Base-by-base conservation (phyloP, 2,797 vertebrate species). In the Tokudaia muenninki region DNA sequence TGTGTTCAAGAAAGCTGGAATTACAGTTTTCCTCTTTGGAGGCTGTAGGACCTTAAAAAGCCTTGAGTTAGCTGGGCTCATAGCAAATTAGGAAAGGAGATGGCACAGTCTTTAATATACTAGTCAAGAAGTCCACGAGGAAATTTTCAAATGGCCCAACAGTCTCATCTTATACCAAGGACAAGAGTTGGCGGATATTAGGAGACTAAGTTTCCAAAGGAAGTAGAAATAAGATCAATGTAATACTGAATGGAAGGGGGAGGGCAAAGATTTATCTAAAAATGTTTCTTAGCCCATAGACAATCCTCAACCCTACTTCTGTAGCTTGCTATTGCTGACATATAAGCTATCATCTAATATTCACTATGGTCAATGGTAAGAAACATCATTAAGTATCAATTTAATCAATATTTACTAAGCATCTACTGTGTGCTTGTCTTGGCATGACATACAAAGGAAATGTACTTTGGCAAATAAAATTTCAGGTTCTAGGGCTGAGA, bases 321-420 rank as follows among this genome's bases (percentile, higher is more conserved):
- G 3, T 14, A 91, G 21, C 75, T 75, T 83, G 63, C 26, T 61
- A 50, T 31, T 94, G n/a, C 61, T 91, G 61, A 44, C 57, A 88
- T 65, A 77, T 47, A 80, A 89, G 19, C 41, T 29, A 24, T 59
- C 78, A 55, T 87, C 65, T 74, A 78, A 90, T 63, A 65, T 88
- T 84, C 17, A 93, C 47, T 11, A 87, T 63, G 29, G 47, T 75
- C 92, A 95, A 17, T 70, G 34, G 55, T 77, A 92, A 80, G 31
- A 26, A 93, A 41, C 83, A 24, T 22, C 31, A 26, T 61, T 78
- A 26, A 16, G 24, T 77, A 91, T 52, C 59, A 94, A 83, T 74
- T 89, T 79, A 89, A 29, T n/a, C 22, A 92, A n/a, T 96, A 72
- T 77, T 65, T 92, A 80, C 44, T 92, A 97, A 84, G 44, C 2